Evolutionary conservation across 2,888 invertebrate genomes (phyloP), one percentile per base, ranked within the genome.

Genomic region (Operophtera brumata): DNA sequence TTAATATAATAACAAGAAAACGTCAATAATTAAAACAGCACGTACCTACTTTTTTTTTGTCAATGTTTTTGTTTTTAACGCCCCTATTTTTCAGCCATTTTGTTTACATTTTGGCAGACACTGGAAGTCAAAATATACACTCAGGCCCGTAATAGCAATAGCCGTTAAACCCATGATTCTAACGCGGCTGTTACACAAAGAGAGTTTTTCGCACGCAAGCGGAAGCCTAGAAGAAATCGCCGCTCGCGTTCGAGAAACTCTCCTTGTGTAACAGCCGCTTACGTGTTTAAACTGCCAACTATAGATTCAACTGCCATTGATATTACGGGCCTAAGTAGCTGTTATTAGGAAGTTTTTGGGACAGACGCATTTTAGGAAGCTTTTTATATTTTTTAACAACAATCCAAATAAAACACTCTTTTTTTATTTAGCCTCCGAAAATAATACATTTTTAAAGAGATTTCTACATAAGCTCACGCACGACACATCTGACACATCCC

Each of bases 51-150:
- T 30, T 34, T 30, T 13, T 11, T 30, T 13, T 11, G 11, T 25
- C 32, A 53, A 43, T 1, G 12, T 48, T 14, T 39, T 26, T 34
- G 26, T 26, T 45, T 40, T 40, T 20, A n/a, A 7, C n/a, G 13
- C 12, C 13, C 34, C 30, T 20, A 36, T 34, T 30, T 13, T 11
- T 30, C n/a, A 10, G 11, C 13, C 32, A 53, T 39, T 1, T 12
- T 48, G 11, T 39, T 26, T 34, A 35, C 14, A 40, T 40, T 40
- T 20, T 55, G 35, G 50, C 50, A 41, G 25, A 40, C 20, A 50
- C 14, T 12, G 50, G 36, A 50, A 41, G 36, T 40, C 10, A 43
- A 13, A 13, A 36, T 13, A 12, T n/a, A 32, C n/a, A 20, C 20
- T 20, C 20, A 20, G n/a, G n/a, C n/a, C n/a, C n/a, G n/a, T n/a